These are phyloP conservation scores for Unio delphinus DNA, from an alignment of 2,888 invertebrate species.

Conservation along the genomic window DNA sequence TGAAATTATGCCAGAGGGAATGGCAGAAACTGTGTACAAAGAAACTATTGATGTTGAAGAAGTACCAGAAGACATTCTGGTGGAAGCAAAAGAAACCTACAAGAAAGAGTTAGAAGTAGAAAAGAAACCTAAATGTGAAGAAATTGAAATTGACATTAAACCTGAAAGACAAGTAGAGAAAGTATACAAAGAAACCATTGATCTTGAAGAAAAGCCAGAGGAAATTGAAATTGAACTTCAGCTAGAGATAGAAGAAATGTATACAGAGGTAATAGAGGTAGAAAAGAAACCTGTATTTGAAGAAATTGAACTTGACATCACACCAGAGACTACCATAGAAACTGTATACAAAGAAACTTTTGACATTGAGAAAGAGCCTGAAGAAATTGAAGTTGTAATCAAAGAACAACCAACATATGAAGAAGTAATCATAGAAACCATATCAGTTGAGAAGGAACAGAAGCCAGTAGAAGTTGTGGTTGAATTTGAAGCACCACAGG, in stretches of 20 bases:
- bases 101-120: background rate
- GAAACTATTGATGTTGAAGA: slow-evolving; percentile 4
- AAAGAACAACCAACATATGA: slow-evolving; percentile 6
- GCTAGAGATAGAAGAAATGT: too few relatives aligned
- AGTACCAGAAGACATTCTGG: slow-evolving; percentile 3
- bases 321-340: slow-evolving; percentile 1
- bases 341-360: too few relatives aligned
- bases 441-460: background rate
- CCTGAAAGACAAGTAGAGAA: slow-evolving; percentile 5
- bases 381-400: slow-evolving; percentile 1
- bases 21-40: slow-evolving; percentile 2
- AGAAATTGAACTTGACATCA: slow-evolving; percentile 1
- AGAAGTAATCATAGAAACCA: slow-evolving; percentile 13
- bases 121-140: background rate
- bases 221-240: too few relatives aligned
- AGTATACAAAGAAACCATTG: background rate
- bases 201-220: too few relatives aligned
- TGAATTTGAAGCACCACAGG: too few relatives aligned
- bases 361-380: too few relatives aligned
- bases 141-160: slow-evolving; percentile 1
- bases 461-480: too few relatives aligned
- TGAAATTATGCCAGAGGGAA: slow-evolving; percentile 1
- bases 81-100: slow-evolving; percentile 1
- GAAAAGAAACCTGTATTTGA: too few relatives aligned
- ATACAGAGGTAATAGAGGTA: too few relatives aligned